Evolutionary conservation across 2,888 invertebrate species (phyloP).

Genomic region (Folsomia manolachei): DNA sequence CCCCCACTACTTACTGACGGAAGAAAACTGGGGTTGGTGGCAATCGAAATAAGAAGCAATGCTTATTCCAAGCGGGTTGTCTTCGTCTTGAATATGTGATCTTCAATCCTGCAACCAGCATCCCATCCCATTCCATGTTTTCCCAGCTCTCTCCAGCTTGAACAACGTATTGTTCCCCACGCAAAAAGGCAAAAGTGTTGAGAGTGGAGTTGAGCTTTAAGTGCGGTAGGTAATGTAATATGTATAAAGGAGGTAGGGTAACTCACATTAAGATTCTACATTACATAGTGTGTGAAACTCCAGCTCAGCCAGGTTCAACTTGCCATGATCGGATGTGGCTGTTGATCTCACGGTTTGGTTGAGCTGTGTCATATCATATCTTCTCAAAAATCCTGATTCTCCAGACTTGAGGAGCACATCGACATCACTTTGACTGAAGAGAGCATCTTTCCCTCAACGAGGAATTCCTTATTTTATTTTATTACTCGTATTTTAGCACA

Average conservation of each 20-base stretch:
- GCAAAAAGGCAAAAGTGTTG: not conserved
- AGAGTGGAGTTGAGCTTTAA: not conserved
- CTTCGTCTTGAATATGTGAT: slow-evolving; percentile 10
- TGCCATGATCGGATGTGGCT: not conserved
- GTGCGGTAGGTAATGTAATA: not conserved
- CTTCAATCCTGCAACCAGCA: not conserved
- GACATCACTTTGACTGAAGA: not conserved
- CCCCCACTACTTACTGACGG: too few relatives aligned
- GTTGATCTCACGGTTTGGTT: not conserved
- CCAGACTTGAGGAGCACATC: too few relatives aligned
- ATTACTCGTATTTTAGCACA: slow-evolving; percentile 51
- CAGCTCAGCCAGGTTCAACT: not conserved
- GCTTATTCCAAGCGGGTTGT: not conserved
- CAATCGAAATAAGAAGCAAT: not conserved
- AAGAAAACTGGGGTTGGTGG: slow-evolving; percentile 9
- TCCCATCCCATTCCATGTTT: slow-evolving; percentile 9
- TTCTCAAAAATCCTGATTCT: not conserved
- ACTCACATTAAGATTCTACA: not conserved
- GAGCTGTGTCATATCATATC: not conserved
- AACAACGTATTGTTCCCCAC: not conserved
- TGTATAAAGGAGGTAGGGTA: not conserved
- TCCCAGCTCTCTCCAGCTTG: not conserved
- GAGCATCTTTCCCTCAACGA: slow-evolving; percentile 37
- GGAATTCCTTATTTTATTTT: slow-evolving; percentile 51
- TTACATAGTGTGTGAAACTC: not conserved